A percentile compares a stretch with the other conserved stretches of the same genome.
Evolutionary conservation across 2,113 vertebrate genomes (phyloP).

Genomic region (Oncorhynchus nerka): DNA sequence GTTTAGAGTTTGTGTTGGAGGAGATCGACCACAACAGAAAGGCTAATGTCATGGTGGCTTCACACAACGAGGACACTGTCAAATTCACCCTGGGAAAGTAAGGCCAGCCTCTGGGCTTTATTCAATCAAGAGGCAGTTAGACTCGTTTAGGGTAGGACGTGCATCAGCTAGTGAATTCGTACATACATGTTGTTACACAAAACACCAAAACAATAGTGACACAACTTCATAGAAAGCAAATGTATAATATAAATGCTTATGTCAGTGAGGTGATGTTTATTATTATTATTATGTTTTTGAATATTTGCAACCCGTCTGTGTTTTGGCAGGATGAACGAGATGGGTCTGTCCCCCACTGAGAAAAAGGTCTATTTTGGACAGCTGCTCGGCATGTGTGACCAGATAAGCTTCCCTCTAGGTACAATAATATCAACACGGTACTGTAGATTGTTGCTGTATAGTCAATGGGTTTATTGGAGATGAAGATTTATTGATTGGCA

Average conservation of each 20-base stretch:
- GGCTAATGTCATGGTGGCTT: constrained; percentile 88
- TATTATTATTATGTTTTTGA: background rate
- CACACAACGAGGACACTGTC: constrained; percentile 88
- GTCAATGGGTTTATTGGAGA: background rate
- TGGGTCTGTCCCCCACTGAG: constrained; percentile 80
- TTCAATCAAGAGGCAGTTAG: background rate
- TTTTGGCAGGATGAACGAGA: constrained; percentile 84
- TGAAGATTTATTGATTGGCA: background rate
- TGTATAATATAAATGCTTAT: background rate
- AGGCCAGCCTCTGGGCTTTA: background rate
- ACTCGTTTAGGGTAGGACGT: background rate
- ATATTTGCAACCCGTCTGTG: background rate
- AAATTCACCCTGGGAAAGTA: constrained; percentile 85
- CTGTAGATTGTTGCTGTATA: background rate
- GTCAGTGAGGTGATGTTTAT: background rate
- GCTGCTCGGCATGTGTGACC: constrained; percentile 95
- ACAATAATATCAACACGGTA: constrained; percentile 42
- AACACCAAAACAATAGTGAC: background rate
- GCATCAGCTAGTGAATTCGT: background rate
- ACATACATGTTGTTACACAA: background rate
- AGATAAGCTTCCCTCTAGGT: constrained; percentile 95
- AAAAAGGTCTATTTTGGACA: constrained; percentile 91
- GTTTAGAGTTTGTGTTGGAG: constrained; percentile 85
- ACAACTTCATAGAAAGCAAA: background rate
- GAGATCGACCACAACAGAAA: constrained; percentile 78